These are phyloP conservation scores for Phlogophora meticulosa DNA, from an alignment of 2,888 invertebrate species.

Conservation along the genomic window DNA sequence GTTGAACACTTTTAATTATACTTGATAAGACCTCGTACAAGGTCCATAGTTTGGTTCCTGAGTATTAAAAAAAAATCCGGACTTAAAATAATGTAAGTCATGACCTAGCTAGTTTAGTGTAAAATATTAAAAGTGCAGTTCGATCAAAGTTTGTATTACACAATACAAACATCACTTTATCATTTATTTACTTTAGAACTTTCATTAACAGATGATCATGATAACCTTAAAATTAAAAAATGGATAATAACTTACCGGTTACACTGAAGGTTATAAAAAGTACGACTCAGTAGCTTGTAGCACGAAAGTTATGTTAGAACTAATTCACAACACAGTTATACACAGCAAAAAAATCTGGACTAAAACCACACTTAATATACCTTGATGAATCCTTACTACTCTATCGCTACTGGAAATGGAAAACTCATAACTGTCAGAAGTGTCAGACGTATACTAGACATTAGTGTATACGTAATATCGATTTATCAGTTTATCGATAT, in stretches of 20 bases:
- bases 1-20: background rate
- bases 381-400: no score
- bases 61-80: background rate
- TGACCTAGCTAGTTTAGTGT: background rate
- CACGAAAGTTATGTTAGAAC: slow-evolving; percentile 9
- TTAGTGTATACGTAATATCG: no score
- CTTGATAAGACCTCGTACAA: background rate
- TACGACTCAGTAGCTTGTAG: background rate
- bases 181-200: slow-evolving; percentile 22
- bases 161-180: slow-evolving; percentile 6
- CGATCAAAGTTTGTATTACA: slow-evolving; percentile 11
- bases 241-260: slow-evolving; percentile 20
- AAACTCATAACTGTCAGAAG: no score
- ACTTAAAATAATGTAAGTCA: background rate
- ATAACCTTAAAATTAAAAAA: slow-evolving; percentile 42
- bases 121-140: background rate
- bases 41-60: background rate
- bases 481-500: no score
- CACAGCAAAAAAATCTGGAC: slow-evolving; percentile 17
- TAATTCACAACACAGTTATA: slow-evolving; percentile 25
- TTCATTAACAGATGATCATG: slow-evolving; percentile 21
- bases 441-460: no score
- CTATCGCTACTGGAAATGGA: no score
- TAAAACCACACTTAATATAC: background rate
- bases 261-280: background rate